These are phyloP conservation scores for Lypha dubia DNA, from an alignment of 2,888 invertebrate genomes.

Conservation along the genomic window DNA sequence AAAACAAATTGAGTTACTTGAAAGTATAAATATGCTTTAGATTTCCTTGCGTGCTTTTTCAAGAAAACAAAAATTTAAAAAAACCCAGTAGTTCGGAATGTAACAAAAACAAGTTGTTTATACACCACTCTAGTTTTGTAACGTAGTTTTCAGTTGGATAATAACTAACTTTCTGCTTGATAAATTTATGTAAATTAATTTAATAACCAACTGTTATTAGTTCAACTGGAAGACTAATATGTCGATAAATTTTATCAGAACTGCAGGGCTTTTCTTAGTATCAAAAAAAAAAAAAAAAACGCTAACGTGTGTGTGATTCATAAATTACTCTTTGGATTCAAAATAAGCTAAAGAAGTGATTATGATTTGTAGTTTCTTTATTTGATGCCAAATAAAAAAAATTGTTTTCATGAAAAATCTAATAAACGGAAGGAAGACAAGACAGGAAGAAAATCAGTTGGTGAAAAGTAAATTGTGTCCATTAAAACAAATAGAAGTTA, in stretches of 20 bases:
- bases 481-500: neutral
- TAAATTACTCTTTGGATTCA: neutral
- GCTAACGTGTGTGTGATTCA: neutral
- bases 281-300: no score
- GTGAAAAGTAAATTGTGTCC: neutral
- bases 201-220: no score
- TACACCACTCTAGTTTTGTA: neutral
- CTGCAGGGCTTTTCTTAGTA: neutral
- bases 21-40: neutral
- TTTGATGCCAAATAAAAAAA: neutral
- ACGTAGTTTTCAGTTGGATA: no score
- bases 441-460: neutral
- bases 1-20: neutral
- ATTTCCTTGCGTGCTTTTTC: neutral
- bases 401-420: neutral
- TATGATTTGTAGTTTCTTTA: neutral
- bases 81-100: neutral
- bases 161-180: no score
- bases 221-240: no score
- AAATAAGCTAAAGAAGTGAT: neutral
- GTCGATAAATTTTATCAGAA: neutral
- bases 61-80: neutral
- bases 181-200: no score
- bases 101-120: neutral
- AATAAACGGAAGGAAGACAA: neutral